Evolutionary conservation across 2,113 vertebrate species (phyloP).

Genomic region (Apodemus speciosus): DNA sequence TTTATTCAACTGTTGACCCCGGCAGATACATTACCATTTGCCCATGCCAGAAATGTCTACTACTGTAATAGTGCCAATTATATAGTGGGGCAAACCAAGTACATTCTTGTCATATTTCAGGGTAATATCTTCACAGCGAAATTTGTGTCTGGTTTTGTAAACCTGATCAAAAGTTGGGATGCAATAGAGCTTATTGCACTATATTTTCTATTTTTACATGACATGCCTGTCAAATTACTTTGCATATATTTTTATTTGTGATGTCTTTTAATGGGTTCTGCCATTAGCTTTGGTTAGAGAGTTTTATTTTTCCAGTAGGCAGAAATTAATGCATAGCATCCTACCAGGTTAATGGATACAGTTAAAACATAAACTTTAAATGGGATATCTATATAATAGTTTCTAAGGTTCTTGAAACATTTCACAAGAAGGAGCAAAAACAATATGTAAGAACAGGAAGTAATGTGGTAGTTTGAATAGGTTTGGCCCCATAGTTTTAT

Average conservation of each 20-base stretch:
- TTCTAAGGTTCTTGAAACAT: background rate
- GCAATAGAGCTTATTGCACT: background rate
- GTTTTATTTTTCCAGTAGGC: background rate
- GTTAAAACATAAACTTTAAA: background rate
- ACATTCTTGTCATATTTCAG: background rate
- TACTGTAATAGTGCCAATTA: background rate
- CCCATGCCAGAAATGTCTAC: background rate
- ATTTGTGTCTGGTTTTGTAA: background rate
- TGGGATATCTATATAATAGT: background rate
- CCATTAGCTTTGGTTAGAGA: background rate
- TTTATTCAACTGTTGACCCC: background rate
- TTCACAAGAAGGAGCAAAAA: background rate
- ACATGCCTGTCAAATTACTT: background rate
- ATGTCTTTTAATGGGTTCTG: background rate
- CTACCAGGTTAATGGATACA: background rate
- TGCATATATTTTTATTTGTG: background rate
- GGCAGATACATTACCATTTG: background rate
- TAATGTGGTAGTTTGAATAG: no score
- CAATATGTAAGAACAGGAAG: conserved; percentile 19
- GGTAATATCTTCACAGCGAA: background rate
- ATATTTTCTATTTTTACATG: background rate
- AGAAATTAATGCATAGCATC: background rate
- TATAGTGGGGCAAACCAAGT: background rate
- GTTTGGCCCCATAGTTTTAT: no score
- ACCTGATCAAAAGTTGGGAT: background rate